Conservation (phyloP, 2,113 vertebrate species). For the Phrynosoma blainvillii region DNA sequence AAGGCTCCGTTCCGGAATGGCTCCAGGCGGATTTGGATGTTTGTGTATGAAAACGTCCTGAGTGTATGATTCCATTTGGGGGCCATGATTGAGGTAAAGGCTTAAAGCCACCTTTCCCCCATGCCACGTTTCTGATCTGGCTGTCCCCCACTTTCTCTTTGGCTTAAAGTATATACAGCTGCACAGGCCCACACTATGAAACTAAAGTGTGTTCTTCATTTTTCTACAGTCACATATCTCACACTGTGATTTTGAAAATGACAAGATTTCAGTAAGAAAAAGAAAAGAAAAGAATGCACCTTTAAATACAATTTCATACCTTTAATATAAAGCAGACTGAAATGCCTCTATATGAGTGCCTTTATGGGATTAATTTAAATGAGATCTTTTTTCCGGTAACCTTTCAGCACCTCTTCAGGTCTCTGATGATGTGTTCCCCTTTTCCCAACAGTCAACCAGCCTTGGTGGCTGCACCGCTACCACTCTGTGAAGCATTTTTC, state of each 20-base stretch:
- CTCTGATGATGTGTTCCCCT: slow-evolving; percentile 22
- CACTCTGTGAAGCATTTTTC: slow-evolving; percentile 60
- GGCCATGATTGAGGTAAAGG: neutral
- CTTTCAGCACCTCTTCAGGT: slow-evolving; percentile 4
- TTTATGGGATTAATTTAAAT: neutral
- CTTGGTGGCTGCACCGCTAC: slow-evolving; percentile 32
- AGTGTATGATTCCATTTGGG: neutral
- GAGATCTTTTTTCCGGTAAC: neutral
- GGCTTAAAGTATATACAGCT: neutral
- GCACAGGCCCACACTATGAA: neutral
- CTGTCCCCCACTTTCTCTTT: neutral
- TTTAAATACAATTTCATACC: neutral
- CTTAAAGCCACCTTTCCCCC: neutral
- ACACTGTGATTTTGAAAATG: neutral
- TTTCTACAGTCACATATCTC: neutral
- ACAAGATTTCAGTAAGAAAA: neutral
- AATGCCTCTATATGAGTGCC: neutral
- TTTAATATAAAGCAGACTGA: neutral
- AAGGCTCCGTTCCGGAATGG: too few species aligned
- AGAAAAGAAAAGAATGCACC: neutral
- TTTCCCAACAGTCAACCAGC: neutral
- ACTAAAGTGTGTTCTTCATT: neutral
- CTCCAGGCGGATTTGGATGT: too few species aligned
- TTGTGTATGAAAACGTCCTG: too few species aligned
- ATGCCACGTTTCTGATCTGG: neutral